Evolutionary conservation across 2,113 vertebrate genomes (phyloP).

Genomic region (Trogon surrucura): DNA sequence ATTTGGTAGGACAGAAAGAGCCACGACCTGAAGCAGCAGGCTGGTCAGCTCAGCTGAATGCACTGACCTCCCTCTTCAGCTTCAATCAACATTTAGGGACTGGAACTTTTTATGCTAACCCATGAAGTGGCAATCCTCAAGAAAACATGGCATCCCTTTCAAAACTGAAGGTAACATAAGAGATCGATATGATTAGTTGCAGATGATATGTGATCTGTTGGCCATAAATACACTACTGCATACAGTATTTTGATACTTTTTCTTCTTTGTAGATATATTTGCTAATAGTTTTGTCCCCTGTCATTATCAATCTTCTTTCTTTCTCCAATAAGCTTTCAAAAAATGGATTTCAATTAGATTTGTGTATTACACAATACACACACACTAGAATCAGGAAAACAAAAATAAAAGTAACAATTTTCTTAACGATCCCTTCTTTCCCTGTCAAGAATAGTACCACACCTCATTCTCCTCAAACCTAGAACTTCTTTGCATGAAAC

Average conservation of each 20-base stretch:
- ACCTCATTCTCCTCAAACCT: neutral
- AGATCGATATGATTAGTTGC: neutral
- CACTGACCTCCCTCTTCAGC: neutral
- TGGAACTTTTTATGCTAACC: neutral
- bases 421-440: neutral
- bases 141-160: neutral
- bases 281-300: neutral
- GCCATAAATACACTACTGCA: neutral
- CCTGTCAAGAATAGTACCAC: fast-evolving
- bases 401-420: neutral
- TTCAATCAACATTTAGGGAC: neutral
- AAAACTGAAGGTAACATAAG: neutral
- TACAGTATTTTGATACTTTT: neutral
- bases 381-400: neutral
- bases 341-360: neutral
- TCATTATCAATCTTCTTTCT: neutral
- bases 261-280: neutral
- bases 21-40: neutral
- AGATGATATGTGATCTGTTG: neutral
- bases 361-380: neutral
- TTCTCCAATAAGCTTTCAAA: neutral
- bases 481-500: neutral
- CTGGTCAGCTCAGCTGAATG: neutral
- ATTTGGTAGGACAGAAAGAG: neutral
- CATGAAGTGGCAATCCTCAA: neutral